Conservation (phyloP, 2,888 invertebrate genomes). For the Tribolium freemani region DNA sequence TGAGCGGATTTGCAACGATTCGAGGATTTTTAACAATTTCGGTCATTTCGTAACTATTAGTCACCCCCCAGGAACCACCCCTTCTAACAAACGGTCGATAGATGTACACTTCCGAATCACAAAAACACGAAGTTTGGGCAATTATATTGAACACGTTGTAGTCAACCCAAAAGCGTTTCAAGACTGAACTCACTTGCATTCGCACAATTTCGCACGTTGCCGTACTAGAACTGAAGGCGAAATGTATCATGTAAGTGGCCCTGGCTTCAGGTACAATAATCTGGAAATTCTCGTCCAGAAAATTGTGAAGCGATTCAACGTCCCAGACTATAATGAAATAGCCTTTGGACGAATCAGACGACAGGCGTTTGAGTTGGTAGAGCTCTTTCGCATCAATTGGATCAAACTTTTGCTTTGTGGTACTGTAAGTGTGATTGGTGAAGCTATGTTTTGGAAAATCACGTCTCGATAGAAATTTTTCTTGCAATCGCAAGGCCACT, state of each 20-base stretch:
- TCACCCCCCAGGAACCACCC: constrained; percentile 34
- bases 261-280: background rate
- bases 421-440: background rate
- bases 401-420: background rate
- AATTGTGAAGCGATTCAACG: background rate
- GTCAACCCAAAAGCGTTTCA: constrained; percentile 46
- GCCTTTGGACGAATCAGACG: constrained; percentile 2
- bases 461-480: background rate
- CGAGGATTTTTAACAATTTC: constrained; percentile 26
- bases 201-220: background rate
- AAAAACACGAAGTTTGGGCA: constrained; percentile 46
- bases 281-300: constrained; percentile 6
- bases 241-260: background rate
- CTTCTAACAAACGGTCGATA: constrained; percentile 48
- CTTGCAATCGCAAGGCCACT: background rate
- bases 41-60: constrained; percentile 24
- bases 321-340: constrained; percentile 1
- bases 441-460: background rate
- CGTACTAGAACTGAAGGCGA: background rate
- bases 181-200: constrained; percentile 9
- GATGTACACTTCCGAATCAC: constrained; percentile 38
- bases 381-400: background rate
- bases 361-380: background rate
- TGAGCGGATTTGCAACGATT: constrained; percentile 46
- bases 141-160: constrained; percentile 45